Percentiles rank a stretch among this genome's conserved stretches.
Evolutionary conservation across 2,797 vertebrate species (phyloP).

Genomic region (Myiotriccus ornatus): DNA sequence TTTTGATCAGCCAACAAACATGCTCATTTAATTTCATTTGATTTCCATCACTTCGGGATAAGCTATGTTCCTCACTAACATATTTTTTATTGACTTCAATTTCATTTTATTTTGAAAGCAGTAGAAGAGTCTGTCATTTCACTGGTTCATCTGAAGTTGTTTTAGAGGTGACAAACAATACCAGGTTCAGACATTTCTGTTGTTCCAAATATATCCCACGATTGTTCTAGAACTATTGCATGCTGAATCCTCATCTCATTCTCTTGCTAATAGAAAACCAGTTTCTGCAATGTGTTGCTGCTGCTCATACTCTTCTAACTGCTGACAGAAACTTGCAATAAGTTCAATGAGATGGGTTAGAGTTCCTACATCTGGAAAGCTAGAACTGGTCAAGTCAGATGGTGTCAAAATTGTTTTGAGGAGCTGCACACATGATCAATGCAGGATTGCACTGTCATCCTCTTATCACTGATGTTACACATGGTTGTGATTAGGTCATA

Average conservation of each 20-base stretch:
- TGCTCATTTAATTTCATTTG: neutral
- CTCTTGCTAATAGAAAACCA: neutral
- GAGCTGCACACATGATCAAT: slow-evolving; percentile 2
- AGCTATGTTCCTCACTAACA: accelerated
- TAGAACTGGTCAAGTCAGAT: neutral
- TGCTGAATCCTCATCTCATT: neutral
- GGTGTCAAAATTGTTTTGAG: slow-evolving; percentile 41
- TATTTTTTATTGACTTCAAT: neutral
- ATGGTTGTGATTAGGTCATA: slow-evolving; percentile 24
- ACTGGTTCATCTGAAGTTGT: neutral
- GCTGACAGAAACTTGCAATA: slow-evolving; percentile 12
- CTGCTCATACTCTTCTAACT: neutral
- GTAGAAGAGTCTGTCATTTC: neutral
- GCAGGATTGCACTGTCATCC: neutral
- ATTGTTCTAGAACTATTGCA: neutral
- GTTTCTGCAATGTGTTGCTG: neutral
- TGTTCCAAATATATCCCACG: neutral
- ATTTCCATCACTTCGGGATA: neutral
- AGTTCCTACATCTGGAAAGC: slow-evolving; percentile 33
- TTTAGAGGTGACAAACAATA: neutral
- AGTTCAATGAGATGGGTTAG: neutral
- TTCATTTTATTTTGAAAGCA: neutral
- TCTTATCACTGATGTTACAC: slow-evolving; percentile 45
- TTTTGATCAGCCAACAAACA: neutral
- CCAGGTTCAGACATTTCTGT: neutral